phyloP scores from a whole-genome alignment of 2,113 vertebrate genomes.

The Platichthys stellatus region DNA sequence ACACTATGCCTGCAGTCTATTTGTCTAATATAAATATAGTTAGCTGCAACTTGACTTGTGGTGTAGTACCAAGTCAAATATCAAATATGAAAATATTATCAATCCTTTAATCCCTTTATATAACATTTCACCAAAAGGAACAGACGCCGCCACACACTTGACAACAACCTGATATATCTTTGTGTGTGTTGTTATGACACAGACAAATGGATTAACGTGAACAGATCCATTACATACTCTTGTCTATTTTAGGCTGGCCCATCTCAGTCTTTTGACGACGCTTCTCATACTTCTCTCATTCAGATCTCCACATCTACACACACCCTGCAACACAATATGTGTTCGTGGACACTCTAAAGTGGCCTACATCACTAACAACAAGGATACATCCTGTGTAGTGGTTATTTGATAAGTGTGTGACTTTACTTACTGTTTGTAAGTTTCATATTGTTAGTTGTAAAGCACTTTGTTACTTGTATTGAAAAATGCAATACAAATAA shows the following conservation, averaged over 20 bases:
- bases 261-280: constrained; percentile 25
- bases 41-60: not conserved
- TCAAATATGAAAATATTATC: not conserved
- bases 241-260: constrained; percentile 6
- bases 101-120: not conserved
- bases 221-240: constrained; percentile 33
- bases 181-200: constrained; percentile 8
- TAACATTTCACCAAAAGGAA: constrained; percentile 7
- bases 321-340: constrained; percentile 41
- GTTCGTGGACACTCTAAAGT: not conserved
- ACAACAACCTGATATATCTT: constrained; percentile 13
- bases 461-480: too few species aligned
- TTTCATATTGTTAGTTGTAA: too few species aligned
- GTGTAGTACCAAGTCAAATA: not conserved
- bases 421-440: too few species aligned
- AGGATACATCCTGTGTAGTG: not conserved
- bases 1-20: not conserved
- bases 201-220: not conserved
- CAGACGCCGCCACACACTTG: not conserved
- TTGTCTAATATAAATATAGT: not conserved
- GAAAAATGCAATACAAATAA: too few species aligned
- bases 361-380: constrained; percentile 15
- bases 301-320: constrained; percentile 6
- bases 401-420: constrained; percentile 44
- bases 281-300: constrained; percentile 19